Conservation (phyloP, 2,113 vertebrate genomes). For the Oryctolagus cuniculus region DNA sequence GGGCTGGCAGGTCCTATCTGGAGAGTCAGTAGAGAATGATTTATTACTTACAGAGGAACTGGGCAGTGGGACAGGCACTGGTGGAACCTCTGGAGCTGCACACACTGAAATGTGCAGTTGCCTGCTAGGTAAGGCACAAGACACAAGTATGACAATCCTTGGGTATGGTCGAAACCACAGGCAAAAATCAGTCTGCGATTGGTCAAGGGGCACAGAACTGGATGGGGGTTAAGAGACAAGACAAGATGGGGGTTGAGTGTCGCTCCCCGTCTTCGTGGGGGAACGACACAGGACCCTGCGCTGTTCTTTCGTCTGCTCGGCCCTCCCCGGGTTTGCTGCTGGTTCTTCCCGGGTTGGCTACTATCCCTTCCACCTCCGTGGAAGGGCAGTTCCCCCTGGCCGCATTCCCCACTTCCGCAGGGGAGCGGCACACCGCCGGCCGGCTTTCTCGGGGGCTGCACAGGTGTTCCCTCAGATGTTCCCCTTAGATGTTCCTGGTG, state of each 20-base stretch:
- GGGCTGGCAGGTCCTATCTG: conserved; percentile 55
- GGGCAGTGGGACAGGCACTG: conserved; percentile 23
- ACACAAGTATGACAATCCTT: conserved; percentile 48
- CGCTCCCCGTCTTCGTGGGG: too few species aligned
- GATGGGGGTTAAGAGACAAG: conserved; percentile 3
- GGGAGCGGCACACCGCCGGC: too few species aligned
- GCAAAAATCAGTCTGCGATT: conserved; percentile 37
- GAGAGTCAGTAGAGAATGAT: conserved; percentile 36
- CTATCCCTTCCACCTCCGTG: too few species aligned
- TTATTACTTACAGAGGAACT: conserved; percentile 58
- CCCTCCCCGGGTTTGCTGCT: too few species aligned
- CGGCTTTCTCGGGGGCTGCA: too few species aligned
- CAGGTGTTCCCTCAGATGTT: too few species aligned
- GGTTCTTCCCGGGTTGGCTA: too few species aligned
- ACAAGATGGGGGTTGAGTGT: not conserved
- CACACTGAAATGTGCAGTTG: conserved; percentile 64
- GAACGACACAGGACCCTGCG: too few species aligned
- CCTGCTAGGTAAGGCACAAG: not conserved
- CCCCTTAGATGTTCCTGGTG: too few species aligned
- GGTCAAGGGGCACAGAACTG: conserved; percentile 32
- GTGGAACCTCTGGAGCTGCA: conserved; percentile 27
- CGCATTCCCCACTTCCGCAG: too few species aligned
- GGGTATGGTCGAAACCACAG: conserved; percentile 53
- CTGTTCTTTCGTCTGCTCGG: too few species aligned
- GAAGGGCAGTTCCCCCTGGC: too few species aligned